phyloP scores from a whole-genome alignment of 1,140 invertebrate species.

The Lepidurus packardi region DNA sequence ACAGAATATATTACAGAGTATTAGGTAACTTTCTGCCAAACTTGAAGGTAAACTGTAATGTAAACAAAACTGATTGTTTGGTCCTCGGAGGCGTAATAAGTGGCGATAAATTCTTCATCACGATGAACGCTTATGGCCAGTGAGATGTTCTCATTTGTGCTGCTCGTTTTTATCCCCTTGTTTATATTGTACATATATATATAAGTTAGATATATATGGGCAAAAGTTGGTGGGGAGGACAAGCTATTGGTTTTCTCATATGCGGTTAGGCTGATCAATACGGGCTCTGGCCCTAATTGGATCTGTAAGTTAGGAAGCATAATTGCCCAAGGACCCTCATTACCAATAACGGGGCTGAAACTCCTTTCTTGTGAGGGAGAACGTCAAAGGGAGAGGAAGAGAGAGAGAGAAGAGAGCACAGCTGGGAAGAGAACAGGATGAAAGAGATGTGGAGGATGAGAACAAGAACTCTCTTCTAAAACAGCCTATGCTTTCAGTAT shows the following conservation, averaged over 20 bases:
- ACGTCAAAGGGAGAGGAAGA: not conserved
- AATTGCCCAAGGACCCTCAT: slow-evolving; percentile 18
- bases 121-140: not conserved
- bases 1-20: too few species aligned
- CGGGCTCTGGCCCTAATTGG: slow-evolving; percentile 8
- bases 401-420: not conserved
- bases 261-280: slow-evolving; percentile 21
- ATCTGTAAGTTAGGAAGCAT: slow-evolving; percentile 19
- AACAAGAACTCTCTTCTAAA: too few species aligned
- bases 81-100: not conserved
- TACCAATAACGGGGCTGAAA: slow-evolving; percentile 12
- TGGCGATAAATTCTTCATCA: not conserved
- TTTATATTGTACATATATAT: not conserved
- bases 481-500: too few species aligned
- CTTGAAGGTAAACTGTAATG: not conserved
- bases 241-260: slow-evolving; percentile 19
- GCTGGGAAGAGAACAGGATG: not conserved
- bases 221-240: not conserved
- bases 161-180: not conserved
- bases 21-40: too few species aligned
- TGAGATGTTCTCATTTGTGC: not conserved
- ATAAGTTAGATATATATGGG: not conserved
- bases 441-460: too few species aligned
- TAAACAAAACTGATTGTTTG: not conserved
- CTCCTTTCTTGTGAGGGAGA: not conserved